Conservation (phyloP, 2,888 invertebrate species). For the Apodemia duryi region DNA sequence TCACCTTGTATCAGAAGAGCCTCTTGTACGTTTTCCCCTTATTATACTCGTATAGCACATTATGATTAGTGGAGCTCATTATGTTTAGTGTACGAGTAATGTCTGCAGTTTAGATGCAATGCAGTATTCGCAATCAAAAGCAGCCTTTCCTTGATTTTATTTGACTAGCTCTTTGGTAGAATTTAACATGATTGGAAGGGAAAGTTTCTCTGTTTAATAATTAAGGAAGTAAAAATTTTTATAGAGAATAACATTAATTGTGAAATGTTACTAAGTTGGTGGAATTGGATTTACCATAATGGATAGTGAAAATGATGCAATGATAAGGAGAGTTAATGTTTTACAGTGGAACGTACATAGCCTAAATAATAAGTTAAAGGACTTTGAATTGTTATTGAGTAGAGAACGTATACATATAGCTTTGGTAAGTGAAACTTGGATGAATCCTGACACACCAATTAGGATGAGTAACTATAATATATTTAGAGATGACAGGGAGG, state of each 20-base stretch:
- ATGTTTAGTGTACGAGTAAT: too few relatives aligned
- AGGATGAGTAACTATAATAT: conserved; percentile 11
- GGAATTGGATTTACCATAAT: too few relatives aligned
- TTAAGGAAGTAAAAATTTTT: not conserved
- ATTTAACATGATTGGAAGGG: not conserved
- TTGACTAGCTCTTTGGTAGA: not conserved
- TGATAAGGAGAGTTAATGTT: not conserved
- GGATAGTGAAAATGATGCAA: not conserved
- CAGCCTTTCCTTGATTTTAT: not conserved
- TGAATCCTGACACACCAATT: not conserved
- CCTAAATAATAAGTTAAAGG: not conserved
- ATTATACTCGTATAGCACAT: too few relatives aligned
- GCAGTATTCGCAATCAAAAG: not conserved
- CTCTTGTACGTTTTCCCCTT: too few relatives aligned
- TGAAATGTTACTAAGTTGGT: too few relatives aligned
- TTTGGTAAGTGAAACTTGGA: conserved; percentile 17
- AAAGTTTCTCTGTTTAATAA: not conserved
- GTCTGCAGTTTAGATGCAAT: not conserved
- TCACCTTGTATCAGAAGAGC: too few relatives aligned
- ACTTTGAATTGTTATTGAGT: not conserved
- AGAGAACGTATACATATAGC: conserved; percentile 4
- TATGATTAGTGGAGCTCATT: too few relatives aligned
- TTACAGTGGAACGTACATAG: conserved; percentile 1
- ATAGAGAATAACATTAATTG: too few relatives aligned
- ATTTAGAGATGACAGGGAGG: conserved; percentile 16